Conservation (phyloP, 2,797 vertebrate species). For the Tapera naevia region DNA sequence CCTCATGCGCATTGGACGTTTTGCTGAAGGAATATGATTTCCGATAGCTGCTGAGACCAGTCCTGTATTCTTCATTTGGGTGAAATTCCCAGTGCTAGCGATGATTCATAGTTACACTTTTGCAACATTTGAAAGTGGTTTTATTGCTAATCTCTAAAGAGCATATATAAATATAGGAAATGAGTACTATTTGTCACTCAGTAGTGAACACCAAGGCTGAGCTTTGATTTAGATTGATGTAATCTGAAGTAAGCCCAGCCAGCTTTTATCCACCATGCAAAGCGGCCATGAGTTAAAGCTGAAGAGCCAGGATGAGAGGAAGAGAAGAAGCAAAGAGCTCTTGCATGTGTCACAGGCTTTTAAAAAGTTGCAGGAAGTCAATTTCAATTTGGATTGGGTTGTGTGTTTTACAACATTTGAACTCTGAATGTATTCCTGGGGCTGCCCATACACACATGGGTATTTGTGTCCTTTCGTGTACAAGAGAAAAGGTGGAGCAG, state of each 20-base stretch:
- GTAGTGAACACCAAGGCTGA: background rate
- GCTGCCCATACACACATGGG: background rate
- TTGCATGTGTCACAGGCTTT: background rate
- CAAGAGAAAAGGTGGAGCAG: background rate
- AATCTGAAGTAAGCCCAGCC: background rate
- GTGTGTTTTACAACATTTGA: background rate
- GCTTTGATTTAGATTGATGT: background rate
- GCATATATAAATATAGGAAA: slow-evolving; percentile 12
- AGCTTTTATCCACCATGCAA: background rate
- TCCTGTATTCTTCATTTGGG: background rate
- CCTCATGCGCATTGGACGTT: background rate
- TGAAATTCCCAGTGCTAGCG: background rate
- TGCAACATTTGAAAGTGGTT: background rate
- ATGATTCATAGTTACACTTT: slow-evolving; percentile 6
- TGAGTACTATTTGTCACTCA: background rate
- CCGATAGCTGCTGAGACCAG: background rate
- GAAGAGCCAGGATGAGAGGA: background rate
- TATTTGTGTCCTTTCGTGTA: background rate
- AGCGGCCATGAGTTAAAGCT: rapidly evolving
- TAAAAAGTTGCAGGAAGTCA: background rate
- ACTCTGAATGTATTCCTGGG: background rate
- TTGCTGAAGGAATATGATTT: background rate
- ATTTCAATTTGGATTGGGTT: background rate
- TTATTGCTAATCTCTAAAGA: slow-evolving; percentile 13
- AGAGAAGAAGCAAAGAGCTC: background rate